Conservation (phyloP, 2,797 vertebrate genomes). For the Cottoperca gobio region DNA sequence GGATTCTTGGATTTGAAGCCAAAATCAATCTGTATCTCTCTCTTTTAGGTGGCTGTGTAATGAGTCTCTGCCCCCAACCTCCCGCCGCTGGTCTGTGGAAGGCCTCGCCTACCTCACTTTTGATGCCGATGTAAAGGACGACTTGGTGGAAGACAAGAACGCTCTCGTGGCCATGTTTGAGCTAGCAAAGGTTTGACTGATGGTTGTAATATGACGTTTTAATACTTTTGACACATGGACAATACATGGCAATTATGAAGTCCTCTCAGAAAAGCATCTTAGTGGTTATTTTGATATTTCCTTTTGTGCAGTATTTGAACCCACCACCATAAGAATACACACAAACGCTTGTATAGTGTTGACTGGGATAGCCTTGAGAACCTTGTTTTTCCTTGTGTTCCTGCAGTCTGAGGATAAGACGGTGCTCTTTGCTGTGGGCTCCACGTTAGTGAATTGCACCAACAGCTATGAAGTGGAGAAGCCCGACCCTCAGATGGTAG, state of each 20-base stretch:
- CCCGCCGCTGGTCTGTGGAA: constrained; percentile 96
- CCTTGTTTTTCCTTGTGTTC: constrained; percentile 17
- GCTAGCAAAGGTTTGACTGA: constrained; percentile 88
- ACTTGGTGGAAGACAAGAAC: constrained; percentile 92
- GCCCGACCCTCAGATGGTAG: constrained; percentile 95
- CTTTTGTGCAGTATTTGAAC: constrained; percentile 2
- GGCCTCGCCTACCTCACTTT: constrained; percentile 98
- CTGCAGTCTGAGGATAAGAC: constrained; percentile 94
- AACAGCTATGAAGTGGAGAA: constrained; percentile 97
- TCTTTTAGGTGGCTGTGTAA: constrained; percentile 94
- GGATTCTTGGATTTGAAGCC: constrained; percentile 19
- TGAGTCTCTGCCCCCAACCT: constrained; percentile 86
- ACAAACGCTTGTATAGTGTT: background rate
- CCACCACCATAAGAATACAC: background rate
- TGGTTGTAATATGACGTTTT: constrained; percentile 4
- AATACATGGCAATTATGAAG: background rate
- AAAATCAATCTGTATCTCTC: constrained; percentile 5
- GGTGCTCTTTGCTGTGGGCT: constrained; percentile 94
- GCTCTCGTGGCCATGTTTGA: constrained; percentile 95
- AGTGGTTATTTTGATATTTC: background rate
- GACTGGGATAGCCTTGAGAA: background rate
- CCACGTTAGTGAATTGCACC: constrained; percentile 96
- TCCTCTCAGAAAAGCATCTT: background rate
- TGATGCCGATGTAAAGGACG: constrained; percentile 97
- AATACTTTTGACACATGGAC: background rate